These are phyloP conservation scores for Anadara kagoshimensis DNA, from an alignment of 1,140 invertebrate genomes.

Conservation along the genomic window DNA sequence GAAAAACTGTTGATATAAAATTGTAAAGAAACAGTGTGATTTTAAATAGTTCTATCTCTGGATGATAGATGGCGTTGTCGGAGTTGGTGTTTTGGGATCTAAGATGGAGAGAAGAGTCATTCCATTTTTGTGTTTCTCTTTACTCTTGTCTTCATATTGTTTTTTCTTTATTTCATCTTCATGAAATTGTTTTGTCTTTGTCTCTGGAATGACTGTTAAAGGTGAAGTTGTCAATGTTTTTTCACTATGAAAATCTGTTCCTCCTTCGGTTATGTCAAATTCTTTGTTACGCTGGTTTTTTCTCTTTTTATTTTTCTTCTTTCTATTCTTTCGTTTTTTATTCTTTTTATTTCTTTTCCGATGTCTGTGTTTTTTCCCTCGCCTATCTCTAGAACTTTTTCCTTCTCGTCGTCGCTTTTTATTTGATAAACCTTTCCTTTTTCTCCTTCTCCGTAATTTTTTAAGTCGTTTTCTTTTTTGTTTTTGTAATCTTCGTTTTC, in stretches of 20 bases:
- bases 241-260: neutral
- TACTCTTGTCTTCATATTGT: too few relatives aligned
- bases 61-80: too few relatives aligned
- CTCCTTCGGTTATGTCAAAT: constrained; percentile 15
- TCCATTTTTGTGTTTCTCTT: too few relatives aligned
- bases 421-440: constrained; percentile 7
- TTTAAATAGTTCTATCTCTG: too few relatives aligned
- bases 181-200: too few relatives aligned
- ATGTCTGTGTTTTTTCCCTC: constrained; percentile 13
- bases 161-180: too few relatives aligned
- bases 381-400: constrained; percentile 11
- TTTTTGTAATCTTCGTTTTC: constrained; percentile 32
- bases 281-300: constrained; percentile 4
- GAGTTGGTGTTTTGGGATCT: too few relatives aligned
- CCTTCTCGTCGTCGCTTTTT: constrained; percentile 28
- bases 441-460: constrained; percentile 14
- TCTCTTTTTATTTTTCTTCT: constrained; percentile 16
- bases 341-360: constrained; percentile 28
- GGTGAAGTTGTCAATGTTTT: neutral
- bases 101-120: too few relatives aligned
- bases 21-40: too few relatives aligned
- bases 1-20: too few relatives aligned
- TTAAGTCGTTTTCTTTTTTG: constrained; percentile 11
- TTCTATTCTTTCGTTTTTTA: constrained; percentile 25
- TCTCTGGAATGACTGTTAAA: constrained; percentile 16